These are phyloP conservation scores for Harpalus rubripes DNA, from an alignment of 2,888 invertebrate species.

Conservation along the genomic window DNA sequence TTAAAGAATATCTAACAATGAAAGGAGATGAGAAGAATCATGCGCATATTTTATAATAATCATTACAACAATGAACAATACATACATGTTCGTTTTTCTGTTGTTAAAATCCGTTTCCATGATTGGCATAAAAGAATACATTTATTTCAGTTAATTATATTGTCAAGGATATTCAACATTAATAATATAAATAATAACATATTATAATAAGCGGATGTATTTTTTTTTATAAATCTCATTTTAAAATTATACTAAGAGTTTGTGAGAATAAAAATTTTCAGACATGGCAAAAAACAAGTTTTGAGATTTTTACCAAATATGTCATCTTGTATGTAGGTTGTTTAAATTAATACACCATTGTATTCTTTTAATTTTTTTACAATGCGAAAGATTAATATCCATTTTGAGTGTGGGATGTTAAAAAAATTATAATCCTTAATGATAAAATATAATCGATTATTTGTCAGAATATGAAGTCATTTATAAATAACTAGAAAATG, in stretches of 20 bases:
- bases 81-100: neutral
- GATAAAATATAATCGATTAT: too few relatives aligned
- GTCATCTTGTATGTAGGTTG: slow-evolving; percentile 16
- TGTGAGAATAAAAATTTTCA: neutral
- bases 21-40: too few relatives aligned
- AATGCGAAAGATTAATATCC: too few relatives aligned
- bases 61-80: neutral
- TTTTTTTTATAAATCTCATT: neutral
- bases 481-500: slow-evolving; percentile 18
- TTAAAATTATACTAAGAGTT: neutral
- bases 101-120: slow-evolving; percentile 14
- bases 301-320: slow-evolving; percentile 6
- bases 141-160: slow-evolving; percentile 15
- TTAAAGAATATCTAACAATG: neutral
- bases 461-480: neutral
- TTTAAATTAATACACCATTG: neutral
- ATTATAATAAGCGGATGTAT: neutral
- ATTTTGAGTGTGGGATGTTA: too few relatives aligned
- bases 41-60: too few relatives aligned
- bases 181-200: neutral
- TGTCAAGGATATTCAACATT: neutral
- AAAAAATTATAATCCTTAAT: too few relatives aligned
- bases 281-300: slow-evolving; percentile 13
- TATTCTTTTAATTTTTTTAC: neutral
- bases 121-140: slow-evolving; percentile 7